A percentile compares a stretch with the other conserved stretches of the same genome.
phyloP scores from a whole-genome alignment of 2,797 vertebrate genomes.

The Odontamblyopus lacepedii region DNA sequence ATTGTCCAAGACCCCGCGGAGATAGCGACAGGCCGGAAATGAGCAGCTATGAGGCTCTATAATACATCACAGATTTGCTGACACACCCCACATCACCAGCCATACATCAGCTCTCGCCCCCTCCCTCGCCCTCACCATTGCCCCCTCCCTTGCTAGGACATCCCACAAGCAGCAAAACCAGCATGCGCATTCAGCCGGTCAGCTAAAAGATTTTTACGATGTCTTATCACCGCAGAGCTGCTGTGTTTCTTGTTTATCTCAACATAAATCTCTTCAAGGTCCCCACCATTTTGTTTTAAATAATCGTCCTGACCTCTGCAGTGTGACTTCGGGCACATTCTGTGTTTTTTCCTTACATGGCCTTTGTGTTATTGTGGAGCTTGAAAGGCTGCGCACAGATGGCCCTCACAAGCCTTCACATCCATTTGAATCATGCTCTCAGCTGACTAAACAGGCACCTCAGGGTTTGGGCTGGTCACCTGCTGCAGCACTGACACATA shows the following conservation, averaged over 20 bases:
- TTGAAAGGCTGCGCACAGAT: conserved; percentile 55
- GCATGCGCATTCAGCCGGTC: conserved; percentile 18
- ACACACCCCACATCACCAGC: conserved; percentile 58
- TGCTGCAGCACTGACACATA: conserved; percentile 25
- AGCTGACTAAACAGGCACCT: conserved; percentile 66
- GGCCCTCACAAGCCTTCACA: conserved; percentile 48
- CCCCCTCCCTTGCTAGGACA: conserved; percentile 16
- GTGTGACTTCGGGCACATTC: conserved; percentile 30
- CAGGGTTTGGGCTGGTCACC: conserved; percentile 46
- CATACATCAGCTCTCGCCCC: conserved; percentile 51
- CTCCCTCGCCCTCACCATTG: background rate
- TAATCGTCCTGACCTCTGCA: conserved; percentile 24
- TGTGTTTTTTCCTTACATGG: conserved; percentile 29
- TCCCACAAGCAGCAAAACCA: conserved; percentile 30
- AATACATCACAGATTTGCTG: conserved; percentile 68
- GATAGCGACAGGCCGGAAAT: conserved; percentile 55
- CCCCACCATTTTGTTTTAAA: conserved; percentile 21
- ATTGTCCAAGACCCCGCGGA: conserved; percentile 44
- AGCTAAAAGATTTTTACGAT: conserved; percentile 30
- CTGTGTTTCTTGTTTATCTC: conserved; percentile 21
- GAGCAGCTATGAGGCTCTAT: conserved; percentile 46
- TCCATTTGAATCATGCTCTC: conserved; percentile 55
- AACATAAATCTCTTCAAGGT: conserved; percentile 14
- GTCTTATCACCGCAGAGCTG: conserved; percentile 13
- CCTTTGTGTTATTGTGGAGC: conserved; percentile 39